Percentiles rank a stretch among this genome's conserved stretches.
Evolutionary conservation across 2,797 vertebrate genomes (phyloP).

Genomic region (Macrochelys suwanniensis): DNA sequence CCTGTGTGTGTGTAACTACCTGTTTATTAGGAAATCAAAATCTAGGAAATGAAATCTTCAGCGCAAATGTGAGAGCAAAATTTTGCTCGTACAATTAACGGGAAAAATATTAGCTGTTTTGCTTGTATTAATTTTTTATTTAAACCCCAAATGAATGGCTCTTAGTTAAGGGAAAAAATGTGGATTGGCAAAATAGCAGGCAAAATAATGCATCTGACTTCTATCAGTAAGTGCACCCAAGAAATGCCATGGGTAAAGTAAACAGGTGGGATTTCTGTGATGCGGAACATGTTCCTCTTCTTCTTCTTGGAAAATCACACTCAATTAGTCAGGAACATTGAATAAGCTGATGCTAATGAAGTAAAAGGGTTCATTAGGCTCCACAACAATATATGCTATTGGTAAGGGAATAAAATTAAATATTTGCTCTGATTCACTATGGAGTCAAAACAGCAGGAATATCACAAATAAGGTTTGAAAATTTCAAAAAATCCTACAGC

Average conservation of each 20-base stretch:
- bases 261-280: constrained; percentile 47
- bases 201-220: too few relatives aligned
- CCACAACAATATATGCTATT: constrained; percentile 57
- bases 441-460: constrained; percentile 28
- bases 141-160: not conserved
- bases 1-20: rapidly evolving
- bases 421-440: constrained; percentile 56
- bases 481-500: not conserved
- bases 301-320: constrained; percentile 78
- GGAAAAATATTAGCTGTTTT: not conserved
- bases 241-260: constrained; percentile 33
- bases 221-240: not conserved
- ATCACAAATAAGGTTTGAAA: constrained; percentile 2
- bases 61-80: not conserved
- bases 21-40: not conserved
- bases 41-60: rapidly evolving
- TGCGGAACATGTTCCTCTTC: constrained; percentile 67
- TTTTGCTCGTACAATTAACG: not conserved
- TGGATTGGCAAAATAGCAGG: not conserved
- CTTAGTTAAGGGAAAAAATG: constrained; percentile 35
- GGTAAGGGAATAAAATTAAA: constrained; percentile 51
- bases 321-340: constrained; percentile 67
- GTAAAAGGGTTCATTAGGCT: constrained; percentile 71
- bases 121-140: constrained; percentile 30
- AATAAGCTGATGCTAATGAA: constrained; percentile 68